phyloP scores from a whole-genome alignment of 2,113 vertebrate species.

The Brienomyrus brachyistius region DNA sequence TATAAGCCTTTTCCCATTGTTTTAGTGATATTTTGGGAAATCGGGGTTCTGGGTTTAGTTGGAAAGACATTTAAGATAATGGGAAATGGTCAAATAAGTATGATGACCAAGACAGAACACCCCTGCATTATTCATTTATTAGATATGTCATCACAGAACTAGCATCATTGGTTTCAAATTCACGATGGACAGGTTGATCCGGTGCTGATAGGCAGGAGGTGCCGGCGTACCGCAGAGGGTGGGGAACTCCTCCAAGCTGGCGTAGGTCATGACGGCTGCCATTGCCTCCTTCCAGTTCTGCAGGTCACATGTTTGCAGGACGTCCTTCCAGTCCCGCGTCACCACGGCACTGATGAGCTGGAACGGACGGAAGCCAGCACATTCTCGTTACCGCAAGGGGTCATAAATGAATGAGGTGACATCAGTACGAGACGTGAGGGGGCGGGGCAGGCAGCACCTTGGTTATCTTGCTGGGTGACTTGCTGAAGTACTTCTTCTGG shows the following conservation, averaged over 20 bases:
- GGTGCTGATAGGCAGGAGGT: background rate
- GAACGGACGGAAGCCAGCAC: background rate
- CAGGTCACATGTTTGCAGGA: constrained; percentile 85
- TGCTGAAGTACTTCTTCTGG: constrained; percentile 85
- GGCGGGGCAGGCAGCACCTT: constrained; percentile 59
- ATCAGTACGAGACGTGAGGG: background rate
- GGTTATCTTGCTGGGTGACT: constrained; percentile 82
- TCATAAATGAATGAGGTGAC: background rate
- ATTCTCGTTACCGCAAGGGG: background rate
- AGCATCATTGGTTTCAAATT: background rate
- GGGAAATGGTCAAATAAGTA: background rate
- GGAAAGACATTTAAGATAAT: background rate
- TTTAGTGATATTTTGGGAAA: background rate
- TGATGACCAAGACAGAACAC: background rate
- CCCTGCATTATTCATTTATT: background rate
- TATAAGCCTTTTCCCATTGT: background rate
- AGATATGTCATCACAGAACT: background rate
- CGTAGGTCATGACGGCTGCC: constrained; percentile 89
- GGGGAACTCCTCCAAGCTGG: constrained; percentile 82
- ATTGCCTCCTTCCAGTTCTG: constrained; percentile 91
- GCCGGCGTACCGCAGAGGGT: constrained; percentile 75
- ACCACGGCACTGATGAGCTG: constrained; percentile 94
- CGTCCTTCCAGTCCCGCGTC: constrained; percentile 85
- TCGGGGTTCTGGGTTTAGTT: background rate
- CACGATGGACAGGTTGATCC: background rate